These are phyloP conservation scores for Thysanoteuthis rhombus DNA, from an alignment of 2,888 invertebrate genomes.

Conservation along the genomic window DNA sequence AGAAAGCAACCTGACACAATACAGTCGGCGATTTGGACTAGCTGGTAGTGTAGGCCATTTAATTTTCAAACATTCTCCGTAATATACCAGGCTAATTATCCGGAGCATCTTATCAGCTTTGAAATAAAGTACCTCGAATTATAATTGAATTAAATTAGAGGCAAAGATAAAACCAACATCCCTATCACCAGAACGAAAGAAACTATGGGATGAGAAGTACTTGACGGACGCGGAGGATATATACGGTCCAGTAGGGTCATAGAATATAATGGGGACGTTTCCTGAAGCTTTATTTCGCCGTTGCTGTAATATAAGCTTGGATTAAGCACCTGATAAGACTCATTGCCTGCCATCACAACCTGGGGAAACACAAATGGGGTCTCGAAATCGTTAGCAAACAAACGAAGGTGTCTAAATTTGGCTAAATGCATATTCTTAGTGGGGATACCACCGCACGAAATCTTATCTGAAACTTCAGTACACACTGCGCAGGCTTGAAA, in stretches of 20 bases:
- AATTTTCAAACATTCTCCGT: no score
- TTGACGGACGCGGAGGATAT: slow-evolving; percentile 30
- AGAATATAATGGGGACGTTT: slow-evolving; percentile 37
- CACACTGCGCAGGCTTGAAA: neutral
- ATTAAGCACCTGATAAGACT: slow-evolving; percentile 34
- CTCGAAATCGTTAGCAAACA: slow-evolving; percentile 41
- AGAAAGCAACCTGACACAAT: no score
- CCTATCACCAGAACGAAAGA: no score
- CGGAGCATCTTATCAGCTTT: no score
- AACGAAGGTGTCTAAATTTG: neutral
- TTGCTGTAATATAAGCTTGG: slow-evolving; percentile 37
- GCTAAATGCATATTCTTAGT: neutral
- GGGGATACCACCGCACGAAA: neutral
- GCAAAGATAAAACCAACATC: no score
- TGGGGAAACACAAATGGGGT: slow-evolving; percentile 48
- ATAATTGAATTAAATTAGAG: no score
- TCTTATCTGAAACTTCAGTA: neutral
- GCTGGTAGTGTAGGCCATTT: no score
- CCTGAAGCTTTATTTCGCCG: neutral
- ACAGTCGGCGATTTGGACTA: no score
- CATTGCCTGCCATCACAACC: slow-evolving; percentile 39
- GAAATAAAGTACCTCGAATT: no score
- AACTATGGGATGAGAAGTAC: no score
- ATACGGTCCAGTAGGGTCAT: slow-evolving; percentile 44
- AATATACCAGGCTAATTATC: no score